These are phyloP conservation scores for Ochropleura leucogaster DNA, from an alignment of 2,888 invertebrate species.

Conservation along the genomic window DNA sequence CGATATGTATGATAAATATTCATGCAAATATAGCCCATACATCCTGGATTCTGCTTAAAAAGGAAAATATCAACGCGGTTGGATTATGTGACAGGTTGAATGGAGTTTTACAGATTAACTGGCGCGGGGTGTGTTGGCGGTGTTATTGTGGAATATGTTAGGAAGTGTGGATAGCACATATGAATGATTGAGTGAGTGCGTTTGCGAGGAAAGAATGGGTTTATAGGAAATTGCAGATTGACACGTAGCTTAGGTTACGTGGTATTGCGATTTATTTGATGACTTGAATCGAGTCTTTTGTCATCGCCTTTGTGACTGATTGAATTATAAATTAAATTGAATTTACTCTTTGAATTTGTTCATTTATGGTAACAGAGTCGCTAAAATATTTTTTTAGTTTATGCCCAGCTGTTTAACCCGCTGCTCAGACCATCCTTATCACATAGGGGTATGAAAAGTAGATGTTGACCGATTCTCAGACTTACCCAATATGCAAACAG, in stretches of 20 bases:
- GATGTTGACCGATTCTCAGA: too few species aligned
- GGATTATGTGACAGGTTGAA: slow-evolving; percentile 77
- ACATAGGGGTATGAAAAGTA: too few species aligned
- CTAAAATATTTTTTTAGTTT: not conserved
- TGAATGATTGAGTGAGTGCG: slow-evolving; percentile 38
- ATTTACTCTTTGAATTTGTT: not conserved
- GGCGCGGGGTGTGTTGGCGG: slow-evolving; percentile 54
- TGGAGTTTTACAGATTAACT: slow-evolving; percentile 62
- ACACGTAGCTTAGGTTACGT: not conserved
- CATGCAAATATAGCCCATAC: slow-evolving; percentile 84
- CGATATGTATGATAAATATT: slow-evolving; percentile 87
- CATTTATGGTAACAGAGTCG: not conserved
- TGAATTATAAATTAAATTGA: not conserved
- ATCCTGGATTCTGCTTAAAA: slow-evolving; percentile 89
- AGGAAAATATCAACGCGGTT: slow-evolving; percentile 86
- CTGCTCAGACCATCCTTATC: too few species aligned
- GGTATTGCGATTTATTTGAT: not conserved
- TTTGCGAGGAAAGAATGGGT: slow-evolving; percentile 13
- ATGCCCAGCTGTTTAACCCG: too few species aligned
- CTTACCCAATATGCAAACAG: too few species aligned
- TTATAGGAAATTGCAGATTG: slow-evolving; percentile 13
- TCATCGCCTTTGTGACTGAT: not conserved
- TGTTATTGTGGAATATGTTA: slow-evolving; percentile 52
- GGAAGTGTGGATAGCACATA: slow-evolving; percentile 45
- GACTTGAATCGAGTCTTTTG: not conserved